These are phyloP conservation scores for Fopius arisanus DNA, from an alignment of 1,140 invertebrate genomes.

Conservation along the genomic window DNA sequence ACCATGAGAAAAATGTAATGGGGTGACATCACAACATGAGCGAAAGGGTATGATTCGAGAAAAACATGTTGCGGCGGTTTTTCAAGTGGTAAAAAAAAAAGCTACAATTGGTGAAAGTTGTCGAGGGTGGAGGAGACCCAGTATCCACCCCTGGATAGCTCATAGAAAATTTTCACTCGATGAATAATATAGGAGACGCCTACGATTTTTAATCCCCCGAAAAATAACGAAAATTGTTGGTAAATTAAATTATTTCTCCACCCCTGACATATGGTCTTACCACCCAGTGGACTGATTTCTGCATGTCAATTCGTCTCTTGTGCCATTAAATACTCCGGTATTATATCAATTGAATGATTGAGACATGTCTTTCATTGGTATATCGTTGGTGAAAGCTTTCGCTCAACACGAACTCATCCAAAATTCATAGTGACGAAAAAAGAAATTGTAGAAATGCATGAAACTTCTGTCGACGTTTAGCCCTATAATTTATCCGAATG, in stretches of 20 bases:
- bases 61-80: slow-evolving; percentile 51
- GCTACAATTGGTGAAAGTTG: neutral
- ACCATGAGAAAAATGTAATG: neutral
- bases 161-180: neutral
- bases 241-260: no score
- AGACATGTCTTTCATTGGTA: neutral
- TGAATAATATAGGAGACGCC: no score
- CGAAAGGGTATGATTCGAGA: slow-evolving; percentile 46
- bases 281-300: neutral
- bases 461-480: neutral
- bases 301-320: neutral
- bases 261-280: neutral
- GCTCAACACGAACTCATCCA: neutral
- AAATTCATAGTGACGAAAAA: neutral
- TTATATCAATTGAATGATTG: neutral
- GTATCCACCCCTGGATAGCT: no score
- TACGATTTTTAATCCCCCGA: no score
- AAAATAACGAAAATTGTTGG: no score
- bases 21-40: slow-evolving; percentile 30
- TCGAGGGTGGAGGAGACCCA: neutral
- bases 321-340: neutral
- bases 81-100: slow-evolving; percentile 20
- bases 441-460: neutral
- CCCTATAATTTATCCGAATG: neutral
- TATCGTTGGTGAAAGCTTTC: neutral